These are phyloP conservation scores for Theocolax elegans DNA, from an alignment of 1,140 invertebrate genomes.

Conservation along the genomic window DNA sequence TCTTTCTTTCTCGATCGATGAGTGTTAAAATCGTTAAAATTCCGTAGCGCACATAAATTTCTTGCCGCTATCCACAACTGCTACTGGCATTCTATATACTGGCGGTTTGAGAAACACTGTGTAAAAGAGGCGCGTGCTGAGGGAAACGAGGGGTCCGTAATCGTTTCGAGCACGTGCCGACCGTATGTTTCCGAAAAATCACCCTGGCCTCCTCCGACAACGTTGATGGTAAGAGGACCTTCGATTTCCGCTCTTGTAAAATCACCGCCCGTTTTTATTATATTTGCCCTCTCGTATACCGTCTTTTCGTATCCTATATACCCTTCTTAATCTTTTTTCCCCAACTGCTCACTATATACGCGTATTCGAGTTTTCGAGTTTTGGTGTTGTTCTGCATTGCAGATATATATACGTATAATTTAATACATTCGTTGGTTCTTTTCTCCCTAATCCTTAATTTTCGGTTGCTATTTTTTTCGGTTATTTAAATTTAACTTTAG, in stretches of 20 bases:
- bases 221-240: conserved; percentile 21
- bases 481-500: no score
- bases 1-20: no score
- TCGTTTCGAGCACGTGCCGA: conserved; percentile 30
- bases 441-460: no score
- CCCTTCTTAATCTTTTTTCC: not conserved
- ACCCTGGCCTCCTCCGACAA: not conserved
- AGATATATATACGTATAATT: no score
- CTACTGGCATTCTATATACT: no score
- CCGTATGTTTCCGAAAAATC: conserved; percentile 28
- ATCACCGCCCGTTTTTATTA: conserved; percentile 26
- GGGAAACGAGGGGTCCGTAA: conserved; percentile 18
- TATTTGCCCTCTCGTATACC: not conserved
- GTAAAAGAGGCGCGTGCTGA: not conserved
- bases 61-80: no score
- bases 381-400: no score
- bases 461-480: no score
- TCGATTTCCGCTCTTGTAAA: conserved; percentile 34
- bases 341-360: not conserved
- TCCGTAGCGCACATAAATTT: no score
- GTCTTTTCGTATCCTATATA: not conserved
- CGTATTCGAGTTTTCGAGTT: no score
- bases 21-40: no score
- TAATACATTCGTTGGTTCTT: no score
- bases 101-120: not conserved